Base-by-base conservation (phyloP, 2,113 vertebrate species). In the Neogobius melanostomus region DNA sequence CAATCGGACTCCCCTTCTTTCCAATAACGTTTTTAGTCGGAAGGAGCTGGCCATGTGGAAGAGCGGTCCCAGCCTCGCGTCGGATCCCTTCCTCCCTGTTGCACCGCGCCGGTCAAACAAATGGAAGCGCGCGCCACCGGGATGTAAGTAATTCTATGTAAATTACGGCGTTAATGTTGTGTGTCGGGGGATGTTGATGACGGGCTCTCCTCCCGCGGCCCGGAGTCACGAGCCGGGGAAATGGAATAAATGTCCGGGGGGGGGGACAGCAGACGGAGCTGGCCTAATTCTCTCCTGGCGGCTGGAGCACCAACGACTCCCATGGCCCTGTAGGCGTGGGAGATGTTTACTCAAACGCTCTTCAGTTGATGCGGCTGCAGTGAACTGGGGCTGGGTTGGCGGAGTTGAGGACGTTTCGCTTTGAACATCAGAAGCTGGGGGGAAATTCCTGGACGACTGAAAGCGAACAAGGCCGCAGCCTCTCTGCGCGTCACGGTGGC, bases 91-190 rank as follows among this genome's bases (percentile, higher is more conserved):
- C 93, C 94, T 95, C 88, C 90, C 90, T 93, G 91, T 86, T 90
- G 85, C 90, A 91, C 90, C 82, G 89, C 94, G 91, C 90, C 93
- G 95, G 94, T 95, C 93, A 95, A 94, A 95, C 92, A 95, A 96
- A 96, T 97, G 95, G 94, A 96, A 98, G 96, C 95, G 97, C 95
- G 97, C 93, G 89, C 89, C 90, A 91, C 88, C 94, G 95, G 93
- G 94, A 96, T 96, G 95, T 95, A 94, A 94, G 94, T 96, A 94
- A 97, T 97, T 96, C 95, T 95, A 96, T 97, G 94, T 96, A 97
- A 97, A 98, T 97, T 92, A 95, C 92, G 90, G 92, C 95, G 94
- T 95, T 97, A 97, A 99, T 97, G 96, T 96, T 96, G 95, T 97
- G 95, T 93, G 93, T 95, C 94, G 3, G 78, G 91, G 93, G 28